A percentile compares a stretch with the other conserved stretches of the same genome.
phyloP scores from a whole-genome alignment of 2,888 invertebrate species.

The Plemyria rubiginata region DNA sequence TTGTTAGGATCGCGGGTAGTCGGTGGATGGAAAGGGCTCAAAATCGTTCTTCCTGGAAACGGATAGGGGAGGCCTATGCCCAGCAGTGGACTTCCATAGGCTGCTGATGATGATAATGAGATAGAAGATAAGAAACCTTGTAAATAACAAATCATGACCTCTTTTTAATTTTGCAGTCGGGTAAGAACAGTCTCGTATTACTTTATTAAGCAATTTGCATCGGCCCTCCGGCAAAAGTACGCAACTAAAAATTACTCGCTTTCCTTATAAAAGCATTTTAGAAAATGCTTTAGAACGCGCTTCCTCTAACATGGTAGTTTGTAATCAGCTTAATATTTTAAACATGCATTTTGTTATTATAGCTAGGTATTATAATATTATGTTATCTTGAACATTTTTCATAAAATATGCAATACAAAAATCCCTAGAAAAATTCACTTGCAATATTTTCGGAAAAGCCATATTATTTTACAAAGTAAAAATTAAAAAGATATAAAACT shows the following conservation, averaged over 20 bases:
- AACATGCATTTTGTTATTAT: background rate
- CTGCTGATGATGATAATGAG: too few relatives aligned
- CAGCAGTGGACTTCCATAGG: too few relatives aligned
- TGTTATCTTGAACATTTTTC: constrained; percentile 7
- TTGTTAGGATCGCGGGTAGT: too few relatives aligned
- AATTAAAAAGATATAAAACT: too few relatives aligned
- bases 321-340: constrained; percentile 6
- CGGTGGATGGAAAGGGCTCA: too few relatives aligned
- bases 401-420: background rate
- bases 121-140: too few relatives aligned
- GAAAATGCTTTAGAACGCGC: constrained; percentile 15
- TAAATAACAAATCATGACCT: too few relatives aligned
- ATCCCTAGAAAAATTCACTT: too few relatives aligned
- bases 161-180: background rate
- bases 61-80: too few relatives aligned
- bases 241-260: constrained; percentile 35
- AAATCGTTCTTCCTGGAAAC: too few relatives aligned
- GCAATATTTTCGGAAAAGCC: too few relatives aligned
- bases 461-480: too few relatives aligned
- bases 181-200: constrained; percentile 21
- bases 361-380: background rate
- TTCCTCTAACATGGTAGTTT: background rate
- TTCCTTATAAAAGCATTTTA: constrained; percentile 29
- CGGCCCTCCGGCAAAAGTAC: constrained; percentile 10
- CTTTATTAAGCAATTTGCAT: constrained; percentile 33